Evolutionary conservation across 1,140 invertebrate genomes (phyloP), one percentile per base, ranked within the genome.

Genomic region (Drosophila virilis): DNA sequence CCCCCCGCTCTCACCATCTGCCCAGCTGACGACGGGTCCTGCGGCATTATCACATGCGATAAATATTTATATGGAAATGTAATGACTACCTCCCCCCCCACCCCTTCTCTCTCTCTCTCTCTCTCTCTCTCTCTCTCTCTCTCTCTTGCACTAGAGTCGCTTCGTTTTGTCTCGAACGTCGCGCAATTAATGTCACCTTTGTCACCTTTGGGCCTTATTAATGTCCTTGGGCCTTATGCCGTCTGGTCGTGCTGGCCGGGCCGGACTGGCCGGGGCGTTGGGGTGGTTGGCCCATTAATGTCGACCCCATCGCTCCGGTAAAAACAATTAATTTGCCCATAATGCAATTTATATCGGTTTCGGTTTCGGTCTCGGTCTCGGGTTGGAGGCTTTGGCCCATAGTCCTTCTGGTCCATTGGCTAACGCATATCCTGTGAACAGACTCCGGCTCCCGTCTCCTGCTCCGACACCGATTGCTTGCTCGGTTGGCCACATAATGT

Each of bases 41-140:
- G 51, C 57, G 68, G 83, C 73, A 88, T 88, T 88, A 89, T 88
- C 83, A 80, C 83, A 88, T 69, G 84, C 84, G 79, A 88, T 88
- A 89, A 86, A 86, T 86, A 86, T 86, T 86, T 86, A 86, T 86
- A 86, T 86, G 83, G 83, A 86, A 86, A 86, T 86, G 83, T 86
- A 86, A 89, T 88, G 83, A 83, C 78, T 66, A 59, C 37, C 42
- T 33, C 48, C 37, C 8, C 28, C 12, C 3, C 17, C n/a, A n/a
- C n/a, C n/a, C n/a, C n/a, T n/a, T 17, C 38, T 35, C 46, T 13
- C 45, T 6, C 8, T n/a, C 43, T 3, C 17, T 17, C 38, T 35
- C 46, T 13, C 45, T 6, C 8, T n/a, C 43, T 3, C 51, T 46
- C 13, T 33, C 13, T 32, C 33, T 1, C 46, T 8, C 8, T 15